These are phyloP conservation scores for Acleris literana DNA, from an alignment of 2,888 invertebrate species.

Conservation along the genomic window DNA sequence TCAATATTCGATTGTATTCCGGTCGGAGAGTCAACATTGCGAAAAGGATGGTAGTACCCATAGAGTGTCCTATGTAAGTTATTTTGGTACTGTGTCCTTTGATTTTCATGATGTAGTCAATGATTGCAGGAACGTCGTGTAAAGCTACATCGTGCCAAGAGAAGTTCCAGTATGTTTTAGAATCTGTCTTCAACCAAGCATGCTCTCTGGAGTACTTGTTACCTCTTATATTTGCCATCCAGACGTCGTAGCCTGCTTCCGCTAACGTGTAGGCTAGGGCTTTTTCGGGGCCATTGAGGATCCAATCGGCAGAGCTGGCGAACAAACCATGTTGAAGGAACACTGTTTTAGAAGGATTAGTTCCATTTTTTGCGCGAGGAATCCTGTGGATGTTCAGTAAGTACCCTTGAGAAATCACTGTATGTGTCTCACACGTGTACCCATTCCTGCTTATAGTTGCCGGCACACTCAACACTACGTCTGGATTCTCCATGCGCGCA, in stretches of 20 bases:
- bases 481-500: conserved; percentile 60
- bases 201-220: conserved; percentile 89
- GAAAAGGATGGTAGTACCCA: conserved; percentile 92
- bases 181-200: conserved; percentile 75
- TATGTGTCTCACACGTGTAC: conserved; percentile 88
- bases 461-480: conserved; percentile 64
- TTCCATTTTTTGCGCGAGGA: conserved; percentile 77
- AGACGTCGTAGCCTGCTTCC: conserved; percentile 89
- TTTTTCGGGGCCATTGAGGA: conserved; percentile 87
- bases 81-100: conserved; percentile 64
- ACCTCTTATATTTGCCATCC: conserved; percentile 93
- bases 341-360: conserved; percentile 66
- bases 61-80: conserved; percentile 94
- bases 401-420: conserved; percentile 91
- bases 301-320: conserved; percentile 90
- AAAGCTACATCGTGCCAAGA: conserved; percentile 95
- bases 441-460: conserved; percentile 79
- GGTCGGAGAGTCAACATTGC: conserved; percentile 87
- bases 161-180: conserved; percentile 87
- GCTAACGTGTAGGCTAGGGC: conserved; percentile 86
- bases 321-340: conserved; percentile 92
- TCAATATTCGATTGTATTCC: conserved; percentile 86
- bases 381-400: conserved; percentile 91
- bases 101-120: conserved; percentile 84
- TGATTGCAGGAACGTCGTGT: conserved; percentile 92